phyloP scores from a whole-genome alignment of 2,113 vertebrate species.

The Piaya cayana region DNA sequence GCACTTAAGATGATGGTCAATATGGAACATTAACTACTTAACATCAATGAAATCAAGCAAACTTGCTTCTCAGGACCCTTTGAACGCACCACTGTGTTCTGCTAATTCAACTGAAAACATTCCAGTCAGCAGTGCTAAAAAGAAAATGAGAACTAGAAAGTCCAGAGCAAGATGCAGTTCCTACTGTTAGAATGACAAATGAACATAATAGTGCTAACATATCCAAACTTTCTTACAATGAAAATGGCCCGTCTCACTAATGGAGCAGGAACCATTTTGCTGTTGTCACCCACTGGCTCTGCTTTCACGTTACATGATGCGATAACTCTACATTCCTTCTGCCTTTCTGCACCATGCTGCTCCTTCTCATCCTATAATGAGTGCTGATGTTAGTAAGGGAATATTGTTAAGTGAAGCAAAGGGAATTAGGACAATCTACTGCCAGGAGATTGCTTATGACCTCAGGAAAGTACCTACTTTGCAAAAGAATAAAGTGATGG shows the following conservation, averaged over 20 bases:
- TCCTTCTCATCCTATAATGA: neutral
- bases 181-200: neutral
- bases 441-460: neutral
- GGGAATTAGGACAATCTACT: neutral
- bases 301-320: neutral
- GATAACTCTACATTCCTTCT: neutral
- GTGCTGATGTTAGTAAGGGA: neutral
- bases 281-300: neutral
- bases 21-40: neutral
- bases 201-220: neutral
- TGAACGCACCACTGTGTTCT: neutral
- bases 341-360: neutral
- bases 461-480: neutral
- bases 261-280: neutral
- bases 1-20: neutral
- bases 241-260: neutral
- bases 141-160: neutral
- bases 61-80: neutral
- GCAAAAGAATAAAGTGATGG: neutral
- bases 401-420: neutral
- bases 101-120: neutral
- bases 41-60: neutral
- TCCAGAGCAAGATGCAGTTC: neutral
- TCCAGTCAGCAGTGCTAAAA: neutral
- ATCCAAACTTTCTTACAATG: neutral